A percentile compares a stretch with the other conserved stretches of the same genome.
Conservation (phyloP, 2,797 vertebrate genomes). For the Natrix natrix region DNA sequence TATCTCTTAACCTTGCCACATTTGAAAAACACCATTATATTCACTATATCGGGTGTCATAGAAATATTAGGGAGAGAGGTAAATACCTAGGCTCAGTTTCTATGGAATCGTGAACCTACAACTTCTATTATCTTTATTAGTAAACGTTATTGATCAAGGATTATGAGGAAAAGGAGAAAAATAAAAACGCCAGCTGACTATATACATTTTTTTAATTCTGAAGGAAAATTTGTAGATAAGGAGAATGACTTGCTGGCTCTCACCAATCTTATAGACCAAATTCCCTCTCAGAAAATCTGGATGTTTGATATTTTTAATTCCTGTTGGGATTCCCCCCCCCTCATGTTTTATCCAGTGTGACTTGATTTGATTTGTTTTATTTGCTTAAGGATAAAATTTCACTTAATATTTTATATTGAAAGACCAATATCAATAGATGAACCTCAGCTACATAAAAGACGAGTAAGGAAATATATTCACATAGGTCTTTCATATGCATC, state of each 20-base stretch:
- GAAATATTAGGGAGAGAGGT: not conserved
- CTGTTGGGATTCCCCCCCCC: not conserved
- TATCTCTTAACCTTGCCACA: too few relatives aligned
- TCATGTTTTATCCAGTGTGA: not conserved
- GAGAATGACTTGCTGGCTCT: not conserved
- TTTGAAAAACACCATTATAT: too few relatives aligned
- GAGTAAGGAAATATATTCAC: not conserved
- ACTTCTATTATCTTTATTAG: too few relatives aligned
- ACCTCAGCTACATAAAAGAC: not conserved
- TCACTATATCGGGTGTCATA: too few relatives aligned
- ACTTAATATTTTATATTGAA: not conserved
- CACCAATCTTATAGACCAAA: not conserved
- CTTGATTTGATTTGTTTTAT: not conserved
- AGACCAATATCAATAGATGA: rapidly evolving
- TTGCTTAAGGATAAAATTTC: not conserved
- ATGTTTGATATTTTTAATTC: not conserved
- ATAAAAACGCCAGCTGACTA: not conserved
- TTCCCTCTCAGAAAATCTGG: not conserved
- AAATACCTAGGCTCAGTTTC: not conserved
- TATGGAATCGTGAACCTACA: too few relatives aligned
- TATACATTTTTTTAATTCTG: not conserved
- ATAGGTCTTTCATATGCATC: not conserved
- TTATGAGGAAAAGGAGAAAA: not conserved
- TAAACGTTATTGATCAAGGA: too few relatives aligned
- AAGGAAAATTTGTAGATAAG: not conserved